Base-by-base conservation (phyloP, 2,113 vertebrate species). In the Cochlearius cochlearius region DNA sequence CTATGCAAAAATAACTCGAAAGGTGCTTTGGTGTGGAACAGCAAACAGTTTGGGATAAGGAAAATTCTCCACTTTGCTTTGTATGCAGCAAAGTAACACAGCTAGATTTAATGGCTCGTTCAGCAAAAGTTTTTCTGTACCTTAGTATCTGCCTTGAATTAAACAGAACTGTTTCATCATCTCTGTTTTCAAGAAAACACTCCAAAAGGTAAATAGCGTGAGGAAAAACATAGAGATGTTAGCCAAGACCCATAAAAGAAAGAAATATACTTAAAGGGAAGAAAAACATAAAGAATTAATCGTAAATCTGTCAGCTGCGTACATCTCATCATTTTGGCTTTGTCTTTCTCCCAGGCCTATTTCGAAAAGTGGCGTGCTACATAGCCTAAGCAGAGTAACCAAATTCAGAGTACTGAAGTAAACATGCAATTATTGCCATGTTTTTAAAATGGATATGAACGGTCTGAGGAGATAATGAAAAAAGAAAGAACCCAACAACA, bases 401-500 rank as follows among this genome's bases (percentile, higher is more conserved):
- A 94, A 95, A 96, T 96, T 95, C 84, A 49, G 34, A 95, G 88
- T 95, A 73, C 84, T 81, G 96, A 95, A 92, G 83, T 89, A 97
- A 97, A 92, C 95, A 96, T 95, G 95, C 94, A 92, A 74, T 96
- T 97, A 97, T 98, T 98, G 97, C 97, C 96, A 91, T 95, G 92
- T 83, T 89, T 77, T 75, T 87, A 71, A 43, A 90, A 96, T 91
- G 62, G 66, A 92, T 90, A 69, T 92, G 92, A 94, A 91, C 5
- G 55, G 95, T 92, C 91, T 97, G 85, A 82, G 66, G 94, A 97
- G 76, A 83, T 59, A 91, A 90, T 76, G 93, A 95, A 88, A 88
- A 93, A 77, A 87, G 49, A 92, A 92, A 69, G 52, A 96, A 90
- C 27, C 77, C 85, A 93, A 72, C 89, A 80, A 81, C 77, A 96